Percentiles rank a stretch among this genome's conserved stretches.
Conservation (phyloP, 2,113 vertebrate genomes). For the Cromileptes altivelis region DNA sequence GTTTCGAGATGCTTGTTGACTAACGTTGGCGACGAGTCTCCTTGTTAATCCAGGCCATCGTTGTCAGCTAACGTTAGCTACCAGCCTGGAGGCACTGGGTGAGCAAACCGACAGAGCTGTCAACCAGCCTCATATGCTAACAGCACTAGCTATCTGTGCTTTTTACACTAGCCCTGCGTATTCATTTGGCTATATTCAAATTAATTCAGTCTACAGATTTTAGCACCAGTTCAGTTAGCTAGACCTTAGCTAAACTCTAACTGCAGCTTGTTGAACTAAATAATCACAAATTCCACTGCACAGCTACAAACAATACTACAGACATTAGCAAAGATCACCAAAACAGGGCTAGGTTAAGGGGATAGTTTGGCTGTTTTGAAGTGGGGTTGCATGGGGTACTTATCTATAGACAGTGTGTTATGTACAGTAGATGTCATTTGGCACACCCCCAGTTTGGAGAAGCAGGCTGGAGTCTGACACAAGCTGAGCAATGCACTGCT, state of each 20-base stretch:
- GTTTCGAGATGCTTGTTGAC: constrained; percentile 15
- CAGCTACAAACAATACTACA: not conserved
- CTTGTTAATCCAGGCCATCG: constrained; percentile 13
- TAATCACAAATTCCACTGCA: too few species aligned
- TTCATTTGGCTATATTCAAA: not conserved
- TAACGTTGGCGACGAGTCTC: not conserved
- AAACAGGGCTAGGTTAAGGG: not conserved
- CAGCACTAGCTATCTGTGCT: not conserved
- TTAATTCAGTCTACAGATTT: not conserved
- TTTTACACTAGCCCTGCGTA: not conserved
- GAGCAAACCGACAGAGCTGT: constrained; percentile 52
- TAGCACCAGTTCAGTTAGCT: not conserved
- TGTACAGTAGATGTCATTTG: too few species aligned
- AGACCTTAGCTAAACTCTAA: not conserved
- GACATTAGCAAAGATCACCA: not conserved
- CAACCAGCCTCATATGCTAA: constrained; percentile 15
- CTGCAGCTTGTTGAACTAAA: not conserved
- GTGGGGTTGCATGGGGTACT: too few species aligned
- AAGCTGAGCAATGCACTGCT: too few species aligned
- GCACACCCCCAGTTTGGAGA: too few species aligned
- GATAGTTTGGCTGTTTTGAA: too few species aligned
- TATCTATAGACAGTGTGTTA: too few species aligned
- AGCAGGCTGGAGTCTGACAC: too few species aligned
- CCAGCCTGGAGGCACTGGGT: constrained; percentile 40
- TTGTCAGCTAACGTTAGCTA: constrained; percentile 49